These are phyloP conservation scores for Strigamia maritima DNA, from an alignment of 2,888 invertebrate species.

Conservation along the genomic window DNA sequence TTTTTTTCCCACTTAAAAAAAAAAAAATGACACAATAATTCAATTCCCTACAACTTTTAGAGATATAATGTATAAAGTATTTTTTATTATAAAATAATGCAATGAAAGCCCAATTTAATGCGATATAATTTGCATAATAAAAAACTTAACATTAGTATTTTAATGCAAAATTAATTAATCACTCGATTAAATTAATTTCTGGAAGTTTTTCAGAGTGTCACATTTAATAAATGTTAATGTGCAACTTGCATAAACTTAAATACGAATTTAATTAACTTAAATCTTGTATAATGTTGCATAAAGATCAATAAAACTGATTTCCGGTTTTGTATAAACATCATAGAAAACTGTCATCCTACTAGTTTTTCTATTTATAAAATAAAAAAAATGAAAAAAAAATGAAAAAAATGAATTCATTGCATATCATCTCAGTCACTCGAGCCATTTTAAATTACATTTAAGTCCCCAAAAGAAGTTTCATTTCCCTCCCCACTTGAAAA, in stretches of 20 bases:
- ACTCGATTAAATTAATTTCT: neutral
- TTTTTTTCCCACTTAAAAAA: neutral
- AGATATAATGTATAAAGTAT: neutral
- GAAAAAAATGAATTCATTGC: neutral
- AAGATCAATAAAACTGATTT: neutral
- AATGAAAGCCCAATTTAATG: neutral
- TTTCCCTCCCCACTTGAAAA: neutral
- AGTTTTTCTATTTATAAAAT: neutral
- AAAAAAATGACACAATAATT: neutral
- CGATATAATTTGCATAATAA: neutral
- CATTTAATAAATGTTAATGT: neutral
- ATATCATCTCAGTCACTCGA: neutral
- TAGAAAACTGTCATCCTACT: too few species aligned
- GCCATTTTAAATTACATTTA: constrained; percentile 1
- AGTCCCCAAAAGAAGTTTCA: neutral
- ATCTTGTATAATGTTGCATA: neutral
- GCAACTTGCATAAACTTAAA: neutral
- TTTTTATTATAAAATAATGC: neutral
- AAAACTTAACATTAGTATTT: neutral
- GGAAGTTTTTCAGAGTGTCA: neutral
- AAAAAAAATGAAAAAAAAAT: neutral
- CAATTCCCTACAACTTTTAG: neutral
- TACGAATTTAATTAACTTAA: constrained; percentile 9
- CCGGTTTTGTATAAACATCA: too few species aligned
- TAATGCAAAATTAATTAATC: constrained; percentile 10